Conservation (phyloP, 2,797 vertebrate genomes). For the Gymnothorax javanicus region DNA sequence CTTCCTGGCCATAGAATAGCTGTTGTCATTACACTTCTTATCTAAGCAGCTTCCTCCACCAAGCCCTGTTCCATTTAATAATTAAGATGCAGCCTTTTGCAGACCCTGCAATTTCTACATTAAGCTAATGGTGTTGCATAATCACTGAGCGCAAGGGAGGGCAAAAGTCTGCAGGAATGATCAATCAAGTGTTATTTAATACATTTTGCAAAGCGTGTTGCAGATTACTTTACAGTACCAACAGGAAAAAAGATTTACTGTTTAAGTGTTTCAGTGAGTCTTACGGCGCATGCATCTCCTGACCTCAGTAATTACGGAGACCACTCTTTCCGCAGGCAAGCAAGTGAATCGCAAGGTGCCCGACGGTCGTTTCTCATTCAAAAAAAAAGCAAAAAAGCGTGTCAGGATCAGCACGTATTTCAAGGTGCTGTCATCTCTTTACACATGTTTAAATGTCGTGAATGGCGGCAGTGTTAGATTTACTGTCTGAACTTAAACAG, state of each 20-base stretch:
- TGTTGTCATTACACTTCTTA: neutral
- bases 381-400: neutral
- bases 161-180: neutral
- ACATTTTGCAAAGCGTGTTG: neutral
- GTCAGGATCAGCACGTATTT: neutral
- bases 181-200: neutral
- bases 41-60: neutral
- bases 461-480: neutral
- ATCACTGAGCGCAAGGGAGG: neutral
- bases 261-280: slow-evolving; percentile 5
- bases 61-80: neutral
- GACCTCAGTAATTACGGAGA: neutral
- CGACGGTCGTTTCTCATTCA: neutral
- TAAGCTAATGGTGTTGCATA: neutral
- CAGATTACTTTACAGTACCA: neutral
- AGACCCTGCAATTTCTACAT: neutral
- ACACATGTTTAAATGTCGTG: neutral
- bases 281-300: neutral
- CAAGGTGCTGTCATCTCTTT: neutral
- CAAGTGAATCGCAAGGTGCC: neutral
- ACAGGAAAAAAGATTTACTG: neutral
- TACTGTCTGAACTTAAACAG: neutral
- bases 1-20: neutral
- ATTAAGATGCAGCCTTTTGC: neutral
- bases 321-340: neutral